Conservation (phyloP, 2,888 invertebrate species). For the Chironomus riparius region DNA sequence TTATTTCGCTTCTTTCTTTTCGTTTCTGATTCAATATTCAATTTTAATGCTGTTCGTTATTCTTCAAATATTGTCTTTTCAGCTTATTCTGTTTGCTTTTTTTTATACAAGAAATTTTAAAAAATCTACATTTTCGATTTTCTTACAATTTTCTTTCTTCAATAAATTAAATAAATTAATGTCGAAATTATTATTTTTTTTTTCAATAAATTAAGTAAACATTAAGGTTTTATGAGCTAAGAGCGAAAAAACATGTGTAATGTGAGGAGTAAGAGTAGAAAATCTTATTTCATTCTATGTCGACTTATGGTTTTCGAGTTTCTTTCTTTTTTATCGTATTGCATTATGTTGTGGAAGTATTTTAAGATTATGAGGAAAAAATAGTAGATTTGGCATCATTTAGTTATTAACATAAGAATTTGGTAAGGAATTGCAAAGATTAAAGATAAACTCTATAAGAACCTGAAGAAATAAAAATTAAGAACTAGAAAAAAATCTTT, state of each 20-base stretch:
- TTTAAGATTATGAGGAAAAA: not conserved
- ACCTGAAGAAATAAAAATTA: not conserved
- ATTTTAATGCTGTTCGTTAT: no score
- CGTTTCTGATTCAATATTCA: no score
- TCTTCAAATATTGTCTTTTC: no score
- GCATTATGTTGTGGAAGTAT: not conserved
- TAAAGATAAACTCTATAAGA: not conserved
- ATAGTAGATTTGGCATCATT: constrained; percentile 26
- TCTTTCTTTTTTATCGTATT: no score
- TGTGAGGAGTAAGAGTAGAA: no score
- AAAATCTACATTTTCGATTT: not conserved
- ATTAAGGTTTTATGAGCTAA: no score
- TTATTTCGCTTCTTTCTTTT: no score
- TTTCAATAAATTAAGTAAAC: not conserved
- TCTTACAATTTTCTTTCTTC: not conserved
- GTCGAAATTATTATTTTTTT: not conserved
- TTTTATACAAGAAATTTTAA: no score
- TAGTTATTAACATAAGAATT: not conserved
- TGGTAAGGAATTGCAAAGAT: not conserved
- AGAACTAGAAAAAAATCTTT: not conserved
- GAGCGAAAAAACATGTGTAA: no score
- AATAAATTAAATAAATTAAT: not conserved
- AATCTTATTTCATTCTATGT: no score
- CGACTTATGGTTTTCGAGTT: no score
- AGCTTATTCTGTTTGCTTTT: no score